These are phyloP conservation scores for Caiman crocodilus DNA, from an alignment of 2,797 vertebrate genomes.

Conservation along the genomic window DNA sequence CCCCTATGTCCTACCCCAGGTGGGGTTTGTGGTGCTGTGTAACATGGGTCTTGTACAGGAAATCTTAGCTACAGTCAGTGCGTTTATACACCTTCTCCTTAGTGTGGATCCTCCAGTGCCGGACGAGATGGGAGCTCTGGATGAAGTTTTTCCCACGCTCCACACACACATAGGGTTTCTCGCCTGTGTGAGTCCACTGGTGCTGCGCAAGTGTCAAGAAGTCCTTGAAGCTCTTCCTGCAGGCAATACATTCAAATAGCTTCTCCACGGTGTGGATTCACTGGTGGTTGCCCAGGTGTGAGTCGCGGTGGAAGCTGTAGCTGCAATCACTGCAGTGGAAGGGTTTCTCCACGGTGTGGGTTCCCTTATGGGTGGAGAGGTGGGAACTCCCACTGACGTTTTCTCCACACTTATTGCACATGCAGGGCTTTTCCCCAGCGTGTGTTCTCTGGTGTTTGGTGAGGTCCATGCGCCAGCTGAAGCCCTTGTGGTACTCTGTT, in stretches of 20 bases:
- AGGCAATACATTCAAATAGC: slow-evolving; percentile 21
- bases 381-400: slow-evolving; percentile 45
- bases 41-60: not conserved
- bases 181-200: slow-evolving; percentile 43
- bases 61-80: slow-evolving; percentile 5
- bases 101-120: slow-evolving; percentile 51
- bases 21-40: not conserved
- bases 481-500: slow-evolving; percentile 20
- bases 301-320: slow-evolving; percentile 36
- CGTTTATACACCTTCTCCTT: slow-evolving; percentile 28
- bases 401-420: slow-evolving; percentile 22
- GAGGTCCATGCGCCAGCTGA: slow-evolving; percentile 37
- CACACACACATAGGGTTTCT: slow-evolving; percentile 58
- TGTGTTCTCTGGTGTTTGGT: slow-evolving; percentile 56
- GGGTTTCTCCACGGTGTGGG: slow-evolving; percentile 39
- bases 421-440: slow-evolving; percentile 48
- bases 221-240: slow-evolving; percentile 44
- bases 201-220: slow-evolving; percentile 24
- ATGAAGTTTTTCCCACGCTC: slow-evolving; percentile 59
- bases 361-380: slow-evolving; percentile 27
- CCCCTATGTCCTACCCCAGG: not conserved
- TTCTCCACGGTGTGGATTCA: slow-evolving; percentile 43
- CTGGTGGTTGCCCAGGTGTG: slow-evolving; percentile 47
- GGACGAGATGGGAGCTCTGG: slow-evolving; percentile 32
- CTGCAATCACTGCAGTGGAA: slow-evolving; percentile 29